A percentile compares a stretch with the other conserved stretches of the same genome.
These are phyloP conservation scores for Lumbricus terrestris DNA, from an alignment of 2,888 invertebrate genomes.

Conservation along the genomic window DNA sequence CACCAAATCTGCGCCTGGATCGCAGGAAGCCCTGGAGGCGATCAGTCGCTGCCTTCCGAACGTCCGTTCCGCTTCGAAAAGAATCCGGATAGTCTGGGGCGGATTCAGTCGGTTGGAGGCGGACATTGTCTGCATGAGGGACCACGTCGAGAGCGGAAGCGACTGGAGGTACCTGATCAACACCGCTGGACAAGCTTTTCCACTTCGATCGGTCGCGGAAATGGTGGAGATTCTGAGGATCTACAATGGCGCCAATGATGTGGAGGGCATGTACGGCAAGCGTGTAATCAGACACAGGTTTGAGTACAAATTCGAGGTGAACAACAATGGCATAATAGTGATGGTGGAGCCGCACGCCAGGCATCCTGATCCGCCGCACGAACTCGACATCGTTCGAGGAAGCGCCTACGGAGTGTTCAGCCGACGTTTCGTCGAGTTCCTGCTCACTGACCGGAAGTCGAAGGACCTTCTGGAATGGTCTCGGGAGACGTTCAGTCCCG, in stretches of 20 bases:
- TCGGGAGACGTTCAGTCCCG: conserved; percentile 51
- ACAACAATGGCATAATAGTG: conserved; percentile 33
- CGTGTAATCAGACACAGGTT: conserved; percentile 40
- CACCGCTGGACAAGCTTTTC: conserved; percentile 54
- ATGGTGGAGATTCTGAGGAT: conserved; percentile 54
- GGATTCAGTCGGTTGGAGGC: conserved; percentile 49
- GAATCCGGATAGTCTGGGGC: conserved; percentile 52
- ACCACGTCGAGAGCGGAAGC: conserved; percentile 39
- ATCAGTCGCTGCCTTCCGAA: conserved; percentile 52
- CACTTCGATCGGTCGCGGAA: conserved; percentile 55
- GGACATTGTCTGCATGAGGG: conserved; percentile 56
- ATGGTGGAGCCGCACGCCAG: conserved; percentile 41
- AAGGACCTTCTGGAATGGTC: conserved; percentile 52
- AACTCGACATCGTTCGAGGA: conserved; percentile 49
- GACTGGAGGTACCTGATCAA: conserved; percentile 57
- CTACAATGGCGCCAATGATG: conserved; percentile 56
- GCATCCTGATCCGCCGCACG: conserved; percentile 41
- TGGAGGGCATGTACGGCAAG: conserved; percentile 51
- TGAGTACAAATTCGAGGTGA: conserved; percentile 38
- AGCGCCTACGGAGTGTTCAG: conserved; percentile 57
- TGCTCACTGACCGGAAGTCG: conserved; percentile 45
- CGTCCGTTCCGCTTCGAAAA: conserved; percentile 52
- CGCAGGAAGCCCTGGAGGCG: conserved; percentile 41
- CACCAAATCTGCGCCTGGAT: conserved; percentile 38
- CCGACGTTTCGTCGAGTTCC: conserved; percentile 51